A percentile compares a stretch with the other conserved stretches of the same genome.
Conservation (phyloP, 1,140 invertebrate genomes). For the Cecropterus lyciades region DNA sequence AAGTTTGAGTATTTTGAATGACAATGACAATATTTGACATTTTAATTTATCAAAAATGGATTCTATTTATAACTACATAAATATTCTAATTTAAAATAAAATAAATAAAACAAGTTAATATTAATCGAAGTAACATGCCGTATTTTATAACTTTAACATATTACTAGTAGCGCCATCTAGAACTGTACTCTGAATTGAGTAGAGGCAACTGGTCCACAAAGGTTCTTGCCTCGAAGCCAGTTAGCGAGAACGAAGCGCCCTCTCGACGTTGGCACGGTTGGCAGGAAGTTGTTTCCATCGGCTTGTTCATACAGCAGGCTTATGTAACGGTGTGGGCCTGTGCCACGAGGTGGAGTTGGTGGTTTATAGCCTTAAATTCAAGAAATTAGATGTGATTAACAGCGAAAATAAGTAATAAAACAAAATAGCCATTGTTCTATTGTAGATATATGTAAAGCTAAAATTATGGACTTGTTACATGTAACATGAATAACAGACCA, state of each 20-base stretch:
- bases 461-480: too few species aligned
- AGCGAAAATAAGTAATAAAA: too few species aligned
- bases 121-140: not conserved
- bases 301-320: slow-evolving; percentile 66
- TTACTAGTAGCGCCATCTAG: slow-evolving; percentile 64
- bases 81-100: not conserved
- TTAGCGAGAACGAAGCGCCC: slow-evolving; percentile 62
- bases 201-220: slow-evolving; percentile 71
- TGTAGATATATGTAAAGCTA: too few species aligned
- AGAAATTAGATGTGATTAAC: too few species aligned
- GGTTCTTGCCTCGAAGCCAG: slow-evolving; percentile 69
- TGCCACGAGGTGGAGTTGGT: slow-evolving; percentile 72
- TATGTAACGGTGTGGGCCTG: slow-evolving; percentile 67
- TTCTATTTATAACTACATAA: too few species aligned
- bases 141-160: not conserved
- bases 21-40: too few species aligned
- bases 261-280: slow-evolving; percentile 58
- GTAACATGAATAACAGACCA: too few species aligned
- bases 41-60: too few species aligned
- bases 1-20: too few species aligned
- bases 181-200: slow-evolving; percentile 66
- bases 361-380: slow-evolving; percentile 63
- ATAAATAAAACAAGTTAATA: not conserved
- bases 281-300: slow-evolving; percentile 73
- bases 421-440: too few species aligned